Conservation (phyloP, 2,888 invertebrate genomes). For the Lydus trimaculatus region DNA sequence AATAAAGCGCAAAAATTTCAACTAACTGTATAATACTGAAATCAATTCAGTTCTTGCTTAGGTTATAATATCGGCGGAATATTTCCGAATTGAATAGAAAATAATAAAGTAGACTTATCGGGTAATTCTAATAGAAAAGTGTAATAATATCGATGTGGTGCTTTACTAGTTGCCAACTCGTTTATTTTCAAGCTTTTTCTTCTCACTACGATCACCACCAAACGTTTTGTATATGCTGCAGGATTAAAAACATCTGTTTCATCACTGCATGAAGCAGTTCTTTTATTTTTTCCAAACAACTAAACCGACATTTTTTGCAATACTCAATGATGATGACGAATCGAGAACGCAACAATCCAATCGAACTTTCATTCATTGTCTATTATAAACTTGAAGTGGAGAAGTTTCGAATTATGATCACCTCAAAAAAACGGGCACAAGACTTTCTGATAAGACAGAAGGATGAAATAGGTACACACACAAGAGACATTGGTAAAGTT, state of each 20-base stretch:
- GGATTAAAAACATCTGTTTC: constrained; percentile 4
- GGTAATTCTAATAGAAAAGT: background rate
- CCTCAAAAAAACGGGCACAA: background rate
- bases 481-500: background rate
- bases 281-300: background rate
- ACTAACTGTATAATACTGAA: background rate
- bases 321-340: background rate
- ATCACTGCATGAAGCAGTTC: background rate
- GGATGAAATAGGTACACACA: background rate
- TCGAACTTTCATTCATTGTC: background rate
- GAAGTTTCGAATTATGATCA: background rate
- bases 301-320: background rate
- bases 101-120: constrained; percentile 8
- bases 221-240: background rate
- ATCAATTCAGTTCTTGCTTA: background rate
- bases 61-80: background rate
- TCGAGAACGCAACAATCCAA: background rate
- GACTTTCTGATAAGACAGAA: background rate
- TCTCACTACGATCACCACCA: background rate
- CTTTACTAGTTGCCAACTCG: background rate
- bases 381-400: background rate
- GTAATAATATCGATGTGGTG: background rate
- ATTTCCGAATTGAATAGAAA: background rate
- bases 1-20: background rate
- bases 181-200: background rate